Conservation (phyloP, 2,888 invertebrate genomes). For the Germaria angustata region DNA sequence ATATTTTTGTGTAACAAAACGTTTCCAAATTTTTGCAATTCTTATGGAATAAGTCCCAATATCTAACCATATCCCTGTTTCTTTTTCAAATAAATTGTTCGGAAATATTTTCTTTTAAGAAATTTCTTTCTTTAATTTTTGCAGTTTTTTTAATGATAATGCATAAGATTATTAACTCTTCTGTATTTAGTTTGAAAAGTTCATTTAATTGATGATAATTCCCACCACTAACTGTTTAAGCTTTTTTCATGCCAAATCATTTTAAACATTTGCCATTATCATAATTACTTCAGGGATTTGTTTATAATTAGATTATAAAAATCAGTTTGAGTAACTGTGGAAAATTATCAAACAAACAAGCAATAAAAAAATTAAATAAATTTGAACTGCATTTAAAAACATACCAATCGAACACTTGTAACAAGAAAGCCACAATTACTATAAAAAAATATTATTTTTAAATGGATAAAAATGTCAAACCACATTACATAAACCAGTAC, state of each 20-base stretch:
- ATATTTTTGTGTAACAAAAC: too few species aligned
- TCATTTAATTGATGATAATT: too few species aligned
- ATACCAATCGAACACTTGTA: background rate
- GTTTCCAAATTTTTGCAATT: too few species aligned
- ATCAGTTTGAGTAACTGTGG: background rate
- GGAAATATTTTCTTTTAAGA: too few species aligned
- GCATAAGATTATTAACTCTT: too few species aligned
- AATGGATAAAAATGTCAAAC: background rate
- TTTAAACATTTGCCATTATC: background rate
- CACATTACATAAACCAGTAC: background rate
- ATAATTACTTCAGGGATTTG: slow-evolving; percentile 40
- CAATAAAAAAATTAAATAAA: background rate
- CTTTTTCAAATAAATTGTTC: too few species aligned
- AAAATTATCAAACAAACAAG: background rate
- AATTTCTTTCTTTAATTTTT: too few species aligned
- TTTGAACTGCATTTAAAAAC: background rate
- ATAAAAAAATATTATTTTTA: background rate
- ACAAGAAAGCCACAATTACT: background rate
- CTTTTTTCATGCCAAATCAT: background rate
- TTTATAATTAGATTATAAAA: slow-evolving; percentile 23
- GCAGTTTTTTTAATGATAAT: too few species aligned
- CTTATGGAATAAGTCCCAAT: too few species aligned
- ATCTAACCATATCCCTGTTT: too few species aligned
- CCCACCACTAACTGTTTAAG: background rate
- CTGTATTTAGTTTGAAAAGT: too few species aligned